phyloP scores from a whole-genome alignment of 2,888 invertebrate genomes.

The Clanis bilineata region DNA sequence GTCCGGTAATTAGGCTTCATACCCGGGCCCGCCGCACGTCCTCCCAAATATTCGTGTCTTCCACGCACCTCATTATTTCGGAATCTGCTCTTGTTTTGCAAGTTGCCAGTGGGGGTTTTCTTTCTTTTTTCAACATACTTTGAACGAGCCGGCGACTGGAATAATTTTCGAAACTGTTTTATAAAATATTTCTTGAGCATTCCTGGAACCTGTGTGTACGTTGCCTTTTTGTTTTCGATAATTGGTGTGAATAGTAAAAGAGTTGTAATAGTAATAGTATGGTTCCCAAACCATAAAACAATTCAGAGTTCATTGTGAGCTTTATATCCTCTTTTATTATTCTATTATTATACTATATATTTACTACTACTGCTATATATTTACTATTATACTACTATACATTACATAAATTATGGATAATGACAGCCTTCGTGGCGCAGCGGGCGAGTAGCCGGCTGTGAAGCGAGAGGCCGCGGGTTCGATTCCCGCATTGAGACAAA shows the following conservation, averaged over 20 bases:
- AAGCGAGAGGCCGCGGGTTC: too few relatives aligned
- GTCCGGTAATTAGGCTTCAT: conserved; percentile 16
- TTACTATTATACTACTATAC: too few relatives aligned
- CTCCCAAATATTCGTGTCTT: conserved; percentile 48
- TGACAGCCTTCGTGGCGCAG: too few relatives aligned
- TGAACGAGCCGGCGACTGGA: conserved; percentile 23
- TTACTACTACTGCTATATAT: too few relatives aligned
- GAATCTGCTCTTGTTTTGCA: conserved; percentile 69
- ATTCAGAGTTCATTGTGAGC: too few relatives aligned
- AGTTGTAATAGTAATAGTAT: background rate
- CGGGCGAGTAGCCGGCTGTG: too few relatives aligned
- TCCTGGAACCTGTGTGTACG: background rate
- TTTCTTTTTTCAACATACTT: conserved; percentile 29
- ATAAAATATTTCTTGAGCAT: conserved; percentile 9
- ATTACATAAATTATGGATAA: too few relatives aligned
- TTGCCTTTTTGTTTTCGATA: background rate
- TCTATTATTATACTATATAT: too few relatives aligned
- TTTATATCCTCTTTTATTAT: too few relatives aligned
- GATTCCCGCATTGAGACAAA: too few relatives aligned
- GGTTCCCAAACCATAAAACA: too few relatives aligned
- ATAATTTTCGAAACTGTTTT: conserved; percentile 17
- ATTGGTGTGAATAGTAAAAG: background rate
- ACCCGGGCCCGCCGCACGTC: conserved; percentile 21
- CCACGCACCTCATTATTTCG: conserved; percentile 67
- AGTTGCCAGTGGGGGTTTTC: conserved; percentile 27